phyloP scores from a whole-genome alignment of 2,888 invertebrate species.

The Aleiodes alternator region DNA sequence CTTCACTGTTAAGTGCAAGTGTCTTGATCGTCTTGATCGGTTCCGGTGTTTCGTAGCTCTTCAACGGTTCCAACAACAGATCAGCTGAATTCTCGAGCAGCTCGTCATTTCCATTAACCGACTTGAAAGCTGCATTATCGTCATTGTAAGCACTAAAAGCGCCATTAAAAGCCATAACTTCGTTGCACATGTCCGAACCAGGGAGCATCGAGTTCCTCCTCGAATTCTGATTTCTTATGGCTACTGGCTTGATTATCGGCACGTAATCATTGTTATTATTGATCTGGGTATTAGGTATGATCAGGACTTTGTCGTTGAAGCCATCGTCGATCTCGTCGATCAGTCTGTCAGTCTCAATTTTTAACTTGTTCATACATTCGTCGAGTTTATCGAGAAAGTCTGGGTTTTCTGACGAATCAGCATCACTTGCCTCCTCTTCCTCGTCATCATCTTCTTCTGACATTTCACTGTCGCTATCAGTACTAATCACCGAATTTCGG shows the following conservation, averaged over 20 bases:
- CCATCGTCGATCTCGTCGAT: constrained; percentile 67
- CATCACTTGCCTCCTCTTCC: constrained; percentile 75
- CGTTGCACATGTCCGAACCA: constrained; percentile 72
- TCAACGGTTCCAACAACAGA: constrained; percentile 77
- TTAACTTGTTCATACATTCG: constrained; percentile 84
- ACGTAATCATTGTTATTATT: constrained; percentile 64
- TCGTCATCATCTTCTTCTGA: constrained; percentile 61
- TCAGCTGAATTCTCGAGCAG: constrained; percentile 62
- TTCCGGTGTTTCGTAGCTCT: constrained; percentile 78
- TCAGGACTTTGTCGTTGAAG: constrained; percentile 60
- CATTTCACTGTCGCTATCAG: constrained; percentile 74
- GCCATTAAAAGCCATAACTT: constrained; percentile 67
- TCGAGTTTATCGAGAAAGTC: constrained; percentile 85
- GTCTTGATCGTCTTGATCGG: constrained; percentile 77
- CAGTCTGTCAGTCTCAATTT: constrained; percentile 82
- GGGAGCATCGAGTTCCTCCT: constrained; percentile 73
- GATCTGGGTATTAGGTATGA: constrained; percentile 58
- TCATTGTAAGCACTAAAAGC: constrained; percentile 61
- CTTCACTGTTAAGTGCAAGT: constrained; percentile 71
- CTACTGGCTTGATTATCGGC: constrained; percentile 65
- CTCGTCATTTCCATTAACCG: constrained; percentile 38
- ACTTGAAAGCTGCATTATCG: constrained; percentile 43
- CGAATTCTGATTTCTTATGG: constrained; percentile 68
- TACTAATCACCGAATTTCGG: constrained; percentile 70
- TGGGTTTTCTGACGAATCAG: constrained; percentile 79